A percentile compares a stretch with the other conserved stretches of the same genome.
phyloP scores from a whole-genome alignment of 2,113 vertebrate genomes.

The Sylvia atricapilla region DNA sequence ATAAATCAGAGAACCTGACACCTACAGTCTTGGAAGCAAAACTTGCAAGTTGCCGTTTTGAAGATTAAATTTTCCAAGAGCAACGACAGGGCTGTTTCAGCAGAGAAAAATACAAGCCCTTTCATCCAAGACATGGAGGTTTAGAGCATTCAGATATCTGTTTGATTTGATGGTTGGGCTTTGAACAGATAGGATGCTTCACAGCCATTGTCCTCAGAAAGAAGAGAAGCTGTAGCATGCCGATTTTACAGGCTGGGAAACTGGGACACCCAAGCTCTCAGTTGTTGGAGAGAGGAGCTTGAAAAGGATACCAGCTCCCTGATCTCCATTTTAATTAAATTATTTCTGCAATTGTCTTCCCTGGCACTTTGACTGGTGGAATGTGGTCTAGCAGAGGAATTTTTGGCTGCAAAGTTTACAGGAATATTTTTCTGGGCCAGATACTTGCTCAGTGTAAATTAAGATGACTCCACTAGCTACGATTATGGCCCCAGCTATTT shows the following conservation, averaged over 20 bases:
- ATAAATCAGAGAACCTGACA: not conserved
- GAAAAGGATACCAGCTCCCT: constrained; percentile 10
- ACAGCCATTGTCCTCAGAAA: not conserved
- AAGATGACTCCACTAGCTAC: not conserved
- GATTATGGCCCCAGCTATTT: not conserved
- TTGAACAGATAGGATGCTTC: not conserved
- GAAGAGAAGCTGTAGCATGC: not conserved
- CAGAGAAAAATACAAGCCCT: not conserved
- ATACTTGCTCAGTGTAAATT: constrained; percentile 32
- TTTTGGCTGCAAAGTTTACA: constrained; percentile 35
- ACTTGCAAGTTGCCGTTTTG: not conserved
- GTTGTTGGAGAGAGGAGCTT: not conserved
- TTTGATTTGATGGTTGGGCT: not conserved
- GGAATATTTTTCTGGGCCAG: constrained; percentile 36
- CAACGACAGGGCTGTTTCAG: not conserved
- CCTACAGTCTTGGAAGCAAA: not conserved
- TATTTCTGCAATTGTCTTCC: constrained; percentile 41
- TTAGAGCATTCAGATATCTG: not conserved
- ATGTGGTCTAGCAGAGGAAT: constrained; percentile 16
- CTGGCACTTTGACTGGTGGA: constrained; percentile 31
- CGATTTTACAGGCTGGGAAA: constrained; percentile 12
- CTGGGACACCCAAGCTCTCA: not conserved
- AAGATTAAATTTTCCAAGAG: not conserved
- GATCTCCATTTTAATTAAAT: constrained; percentile 55
- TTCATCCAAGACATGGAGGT: not conserved